Conservation (phyloP, 2,113 vertebrate genomes). For the Dicentrarchus labrax region DNA sequence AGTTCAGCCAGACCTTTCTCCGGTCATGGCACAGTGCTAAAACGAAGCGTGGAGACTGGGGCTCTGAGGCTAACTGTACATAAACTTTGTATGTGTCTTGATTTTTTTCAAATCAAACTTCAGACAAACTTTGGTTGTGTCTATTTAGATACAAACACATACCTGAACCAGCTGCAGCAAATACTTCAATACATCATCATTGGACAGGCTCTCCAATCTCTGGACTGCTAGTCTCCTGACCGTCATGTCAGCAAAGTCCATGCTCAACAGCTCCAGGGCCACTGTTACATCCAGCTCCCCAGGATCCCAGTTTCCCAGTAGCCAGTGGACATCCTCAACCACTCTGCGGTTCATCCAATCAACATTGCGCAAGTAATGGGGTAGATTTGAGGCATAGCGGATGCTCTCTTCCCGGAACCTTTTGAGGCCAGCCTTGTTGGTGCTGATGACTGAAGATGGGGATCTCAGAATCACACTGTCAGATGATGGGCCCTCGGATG, state of each 20-base stretch:
- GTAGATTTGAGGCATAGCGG: slow-evolving; percentile 78
- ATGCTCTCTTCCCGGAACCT: slow-evolving; percentile 76
- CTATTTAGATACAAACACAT: not conserved
- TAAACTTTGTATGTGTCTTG: not conserved
- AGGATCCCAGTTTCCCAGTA: slow-evolving; percentile 78
- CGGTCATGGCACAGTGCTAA: no score
- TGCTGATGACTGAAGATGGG: not conserved
- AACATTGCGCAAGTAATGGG: slow-evolving; percentile 80
- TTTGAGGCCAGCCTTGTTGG: slow-evolving; percentile 42
- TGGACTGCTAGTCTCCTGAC: slow-evolving; percentile 82
- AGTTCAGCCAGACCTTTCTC: no score
- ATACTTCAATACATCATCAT: slow-evolving; percentile 84
- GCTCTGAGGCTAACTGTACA: not conserved
- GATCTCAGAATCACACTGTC: not conserved
- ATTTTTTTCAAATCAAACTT: not conserved
- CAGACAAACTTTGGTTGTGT: not conserved
- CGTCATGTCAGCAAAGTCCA: slow-evolving; percentile 81
- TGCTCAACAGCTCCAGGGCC: slow-evolving; percentile 85
- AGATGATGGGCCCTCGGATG: not conserved
- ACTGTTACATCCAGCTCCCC: slow-evolving; percentile 80
- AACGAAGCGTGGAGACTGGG: no score
- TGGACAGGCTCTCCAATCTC: slow-evolving; percentile 82
- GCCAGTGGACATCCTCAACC: slow-evolving; percentile 84
- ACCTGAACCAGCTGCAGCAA: slow-evolving; percentile 88
- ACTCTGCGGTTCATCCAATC: slow-evolving; percentile 79